Percentiles rank a stretch among this genome's conserved stretches.
These are phyloP conservation scores for Lasiurus cinereus DNA, from an alignment of 2,113 vertebrate species.

Conservation along the genomic window DNA sequence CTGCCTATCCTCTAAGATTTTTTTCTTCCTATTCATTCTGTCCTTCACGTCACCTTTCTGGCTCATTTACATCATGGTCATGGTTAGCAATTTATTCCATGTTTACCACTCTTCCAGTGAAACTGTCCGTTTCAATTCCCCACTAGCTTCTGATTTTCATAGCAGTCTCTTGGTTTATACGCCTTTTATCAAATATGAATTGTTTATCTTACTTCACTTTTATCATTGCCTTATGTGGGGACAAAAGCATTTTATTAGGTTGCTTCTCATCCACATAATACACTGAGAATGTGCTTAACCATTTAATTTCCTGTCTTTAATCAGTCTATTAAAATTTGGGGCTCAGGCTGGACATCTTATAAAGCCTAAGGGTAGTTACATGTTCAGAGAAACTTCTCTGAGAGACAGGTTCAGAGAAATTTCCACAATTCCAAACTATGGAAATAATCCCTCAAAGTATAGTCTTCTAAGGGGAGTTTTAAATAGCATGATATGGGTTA, in stretches of 20 bases:
- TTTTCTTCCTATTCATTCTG: slow-evolving; percentile 66
- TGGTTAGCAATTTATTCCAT: slow-evolving; percentile 78
- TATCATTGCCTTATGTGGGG: slow-evolving; percentile 57
- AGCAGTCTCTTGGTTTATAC: slow-evolving; percentile 74
- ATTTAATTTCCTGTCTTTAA: slow-evolving; percentile 65
- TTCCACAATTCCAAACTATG: not conserved
- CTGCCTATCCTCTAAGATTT: slow-evolving; percentile 66
- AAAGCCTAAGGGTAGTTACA: slow-evolving; percentile 50
- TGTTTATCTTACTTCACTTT: slow-evolving; percentile 75
- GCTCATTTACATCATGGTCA: slow-evolving; percentile 76
- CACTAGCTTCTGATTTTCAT: slow-evolving; percentile 73
- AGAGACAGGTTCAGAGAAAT: not conserved
- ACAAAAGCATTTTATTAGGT: slow-evolving; percentile 69
- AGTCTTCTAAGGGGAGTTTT: slow-evolving; percentile 51
- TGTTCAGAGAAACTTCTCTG: not conserved
- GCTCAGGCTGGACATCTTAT: not conserved
- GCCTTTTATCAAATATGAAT: slow-evolving; percentile 74
- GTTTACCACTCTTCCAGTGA: slow-evolving; percentile 78
- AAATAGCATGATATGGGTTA: slow-evolving; percentile 25
- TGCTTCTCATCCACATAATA: slow-evolving; percentile 48
- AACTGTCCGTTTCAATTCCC: slow-evolving; percentile 77
- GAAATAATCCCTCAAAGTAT: slow-evolving; percentile 9
- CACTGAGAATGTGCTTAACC: slow-evolving; percentile 63
- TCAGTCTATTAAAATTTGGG: slow-evolving; percentile 50
- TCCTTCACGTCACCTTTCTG: slow-evolving; percentile 81